Conservation (phyloP, 2,113 vertebrate species). For the Sitta europaea region DNA sequence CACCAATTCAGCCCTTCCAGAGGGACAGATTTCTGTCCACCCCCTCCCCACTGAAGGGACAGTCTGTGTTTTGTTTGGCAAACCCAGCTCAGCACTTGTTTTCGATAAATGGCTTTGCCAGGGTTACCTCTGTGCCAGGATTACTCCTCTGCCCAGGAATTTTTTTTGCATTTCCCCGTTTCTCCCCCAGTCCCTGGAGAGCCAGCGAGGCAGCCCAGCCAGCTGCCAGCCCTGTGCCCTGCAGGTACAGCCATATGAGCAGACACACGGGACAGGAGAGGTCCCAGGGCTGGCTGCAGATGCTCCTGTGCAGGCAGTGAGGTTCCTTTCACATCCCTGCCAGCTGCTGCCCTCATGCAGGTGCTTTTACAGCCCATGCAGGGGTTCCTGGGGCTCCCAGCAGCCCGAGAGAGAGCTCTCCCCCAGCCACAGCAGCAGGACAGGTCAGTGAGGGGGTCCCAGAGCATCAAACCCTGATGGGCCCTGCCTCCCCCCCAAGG, state of each 20-base stretch:
- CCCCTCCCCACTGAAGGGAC: neutral
- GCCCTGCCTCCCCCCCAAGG: neutral
- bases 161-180: neutral
- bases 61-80: neutral
- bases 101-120: neutral
- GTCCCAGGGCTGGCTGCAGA: neutral
- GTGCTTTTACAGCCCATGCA: neutral
- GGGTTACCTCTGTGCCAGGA: neutral
- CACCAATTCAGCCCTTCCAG: neutral
- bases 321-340: neutral
- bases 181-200: neutral
- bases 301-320: neutral
- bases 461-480: neutral
- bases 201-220: neutral
- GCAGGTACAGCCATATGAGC: accelerated
- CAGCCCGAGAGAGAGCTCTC: neutral
- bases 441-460: neutral
- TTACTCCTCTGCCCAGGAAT: neutral
- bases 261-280: accelerated
- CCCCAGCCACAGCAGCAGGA: neutral
- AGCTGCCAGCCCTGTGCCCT: neutral
- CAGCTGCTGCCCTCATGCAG: neutral
- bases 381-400: neutral
- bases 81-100: neutral
- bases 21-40: accelerated